phyloP scores from a whole-genome alignment of 1,140 invertebrate species.

The Euwallacea similis region DNA sequence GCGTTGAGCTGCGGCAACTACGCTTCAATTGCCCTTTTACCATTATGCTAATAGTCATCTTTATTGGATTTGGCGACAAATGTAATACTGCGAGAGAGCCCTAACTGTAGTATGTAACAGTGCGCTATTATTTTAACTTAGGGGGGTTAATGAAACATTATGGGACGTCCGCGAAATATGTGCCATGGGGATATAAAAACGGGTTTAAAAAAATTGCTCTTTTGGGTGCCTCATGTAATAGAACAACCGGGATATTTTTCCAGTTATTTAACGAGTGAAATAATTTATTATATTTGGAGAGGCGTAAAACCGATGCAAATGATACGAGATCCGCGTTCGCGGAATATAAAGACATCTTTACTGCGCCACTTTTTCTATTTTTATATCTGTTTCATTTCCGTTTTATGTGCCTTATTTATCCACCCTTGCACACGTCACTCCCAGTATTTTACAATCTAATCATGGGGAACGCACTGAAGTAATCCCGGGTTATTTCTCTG shows the following conservation, averaged over 20 bases:
- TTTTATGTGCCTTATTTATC: conserved; percentile 56
- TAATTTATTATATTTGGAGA: background rate
- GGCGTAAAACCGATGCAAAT: too few relatives aligned
- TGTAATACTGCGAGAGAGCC: conserved; percentile 30
- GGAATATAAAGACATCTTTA: conserved; percentile 41
- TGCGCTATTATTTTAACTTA: conserved; percentile 44
- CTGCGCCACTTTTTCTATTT: conserved; percentile 51
- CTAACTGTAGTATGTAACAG: conserved; percentile 26
- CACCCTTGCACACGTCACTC: conserved; percentile 55
- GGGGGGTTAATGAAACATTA: conserved; percentile 42
- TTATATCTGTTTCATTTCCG: conserved; percentile 55
- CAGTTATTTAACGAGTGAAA: background rate
- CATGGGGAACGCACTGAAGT: conserved; percentile 56
- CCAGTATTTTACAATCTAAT: conserved; percentile 57
- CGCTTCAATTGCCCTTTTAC: conserved; percentile 33
- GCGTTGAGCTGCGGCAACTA: conserved; percentile 12
- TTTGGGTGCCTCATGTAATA: background rate
- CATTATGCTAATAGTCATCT: conserved; percentile 48
- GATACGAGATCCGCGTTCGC: too few relatives aligned
- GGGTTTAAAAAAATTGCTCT: conserved; percentile 1
- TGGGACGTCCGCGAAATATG: conserved; percentile 30
- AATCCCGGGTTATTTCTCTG: conserved; percentile 56
- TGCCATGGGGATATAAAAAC: conserved; percentile 26
- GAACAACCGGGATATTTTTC: too few relatives aligned
- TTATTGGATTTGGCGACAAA: conserved; percentile 45